Evolutionary conservation across 2,888 invertebrate genomes (phyloP).

Genomic region (Dugesia japonica): DNA sequence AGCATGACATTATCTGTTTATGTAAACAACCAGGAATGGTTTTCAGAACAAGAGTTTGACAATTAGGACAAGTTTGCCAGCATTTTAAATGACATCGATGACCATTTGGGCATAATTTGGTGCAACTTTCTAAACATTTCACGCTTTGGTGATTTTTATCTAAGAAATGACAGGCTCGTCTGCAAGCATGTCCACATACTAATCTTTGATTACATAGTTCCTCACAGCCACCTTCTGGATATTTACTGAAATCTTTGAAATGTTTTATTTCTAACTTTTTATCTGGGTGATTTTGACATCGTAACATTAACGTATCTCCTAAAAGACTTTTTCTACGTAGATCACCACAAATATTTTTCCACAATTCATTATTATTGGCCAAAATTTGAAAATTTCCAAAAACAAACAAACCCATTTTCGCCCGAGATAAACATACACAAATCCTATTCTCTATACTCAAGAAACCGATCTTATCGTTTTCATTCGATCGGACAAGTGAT

Average conservation of each 20-base stretch:
- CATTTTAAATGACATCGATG: conserved; percentile 30
- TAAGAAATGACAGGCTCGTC: conserved; percentile 53
- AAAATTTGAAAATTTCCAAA: conserved; percentile 42
- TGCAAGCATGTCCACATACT: conserved; percentile 56
- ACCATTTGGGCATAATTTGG: conserved; percentile 37
- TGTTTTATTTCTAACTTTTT: conserved; percentile 32
- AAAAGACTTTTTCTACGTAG: conserved; percentile 46
- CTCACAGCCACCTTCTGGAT: conserved; percentile 53
- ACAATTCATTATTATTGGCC: conserved; percentile 37
- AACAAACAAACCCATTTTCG: conserved; percentile 46
- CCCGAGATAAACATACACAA: conserved; percentile 48
- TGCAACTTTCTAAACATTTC: conserved; percentile 39
- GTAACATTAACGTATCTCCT: conserved; percentile 31
- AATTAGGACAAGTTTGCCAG: conserved; percentile 21
- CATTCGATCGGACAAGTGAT: conserved; percentile 41
- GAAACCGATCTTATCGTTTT: conserved; percentile 41
- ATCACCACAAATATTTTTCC: conserved; percentile 37
- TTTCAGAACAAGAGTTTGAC: conserved; percentile 33
- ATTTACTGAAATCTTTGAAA: conserved; percentile 37
- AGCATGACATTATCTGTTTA: conserved; percentile 46
- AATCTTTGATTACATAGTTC: conserved; percentile 51
- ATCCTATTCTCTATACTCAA: conserved; percentile 41
- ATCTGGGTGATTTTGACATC: conserved; percentile 36
- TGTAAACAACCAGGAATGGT: conserved; percentile 40
- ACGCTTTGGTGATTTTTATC: conserved; percentile 52